Conservation (phyloP, 1,140 invertebrate species). For the Gryon sp. region DNA sequence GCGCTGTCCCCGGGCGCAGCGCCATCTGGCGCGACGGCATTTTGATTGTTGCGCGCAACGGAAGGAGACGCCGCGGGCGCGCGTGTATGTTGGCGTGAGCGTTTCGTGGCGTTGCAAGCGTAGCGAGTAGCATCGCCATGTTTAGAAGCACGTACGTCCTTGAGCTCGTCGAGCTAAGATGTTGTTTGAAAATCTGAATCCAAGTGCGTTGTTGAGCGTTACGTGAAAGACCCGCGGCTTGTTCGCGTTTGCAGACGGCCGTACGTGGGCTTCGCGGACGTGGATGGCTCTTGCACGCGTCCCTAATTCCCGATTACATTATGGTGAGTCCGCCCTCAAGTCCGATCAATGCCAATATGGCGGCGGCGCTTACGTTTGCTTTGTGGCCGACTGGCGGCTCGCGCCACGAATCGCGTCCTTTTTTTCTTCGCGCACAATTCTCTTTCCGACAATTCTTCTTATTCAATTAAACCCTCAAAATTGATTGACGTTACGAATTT, state of each 20-base stretch:
- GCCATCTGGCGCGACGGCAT: constrained; percentile 64
- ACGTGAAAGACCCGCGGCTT: constrained; percentile 80
- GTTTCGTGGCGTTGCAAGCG: constrained; percentile 33
- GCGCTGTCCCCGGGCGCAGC: constrained; percentile 58
- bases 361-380: constrained; percentile 81
- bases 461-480: no score
- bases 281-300: constrained; percentile 79
- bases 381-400: constrained; percentile 72
- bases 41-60: constrained; percentile 2
- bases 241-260: constrained; percentile 71
- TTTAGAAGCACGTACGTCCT: constrained; percentile 81
- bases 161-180: constrained; percentile 79
- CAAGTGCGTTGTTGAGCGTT: constrained; percentile 77
- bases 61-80: no score
- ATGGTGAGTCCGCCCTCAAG: constrained; percentile 81
- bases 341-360: constrained; percentile 80
- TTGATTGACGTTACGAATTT: no score
- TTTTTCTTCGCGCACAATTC: no score
- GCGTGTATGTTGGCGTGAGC: constrained; percentile 3
- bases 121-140: constrained; percentile 79
- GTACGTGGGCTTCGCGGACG: constrained; percentile 75
- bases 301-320: constrained; percentile 82
- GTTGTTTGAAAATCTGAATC: constrained; percentile 78
- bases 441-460: no score
- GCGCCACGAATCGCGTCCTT: constrained; percentile 4